These are phyloP conservation scores for Halcyon senegalensis DNA, from an alignment of 2,113 vertebrate genomes.

Conservation along the genomic window DNA sequence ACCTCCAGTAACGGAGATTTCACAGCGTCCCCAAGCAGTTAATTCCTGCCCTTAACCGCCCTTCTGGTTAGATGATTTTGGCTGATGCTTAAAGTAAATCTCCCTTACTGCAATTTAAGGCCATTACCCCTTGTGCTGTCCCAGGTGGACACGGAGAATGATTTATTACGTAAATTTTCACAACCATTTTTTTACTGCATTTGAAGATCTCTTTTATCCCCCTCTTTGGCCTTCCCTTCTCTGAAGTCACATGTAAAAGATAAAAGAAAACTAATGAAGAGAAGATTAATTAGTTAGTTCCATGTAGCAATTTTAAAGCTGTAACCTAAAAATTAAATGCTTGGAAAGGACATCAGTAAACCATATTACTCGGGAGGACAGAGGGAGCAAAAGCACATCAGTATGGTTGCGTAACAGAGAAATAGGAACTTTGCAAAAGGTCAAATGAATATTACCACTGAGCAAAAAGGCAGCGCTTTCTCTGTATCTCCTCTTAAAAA, in stretches of 20 bases:
- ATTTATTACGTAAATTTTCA: neutral
- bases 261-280: constrained; percentile 51
- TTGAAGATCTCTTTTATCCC: constrained; percentile 16
- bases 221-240: neutral
- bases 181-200: neutral
- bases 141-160: neutral
- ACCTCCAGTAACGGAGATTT: neutral
- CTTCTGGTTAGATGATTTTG: constrained; percentile 10
- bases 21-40: neutral
- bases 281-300: constrained; percentile 51
- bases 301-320: constrained; percentile 20
- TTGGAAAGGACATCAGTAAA: constrained; percentile 55
- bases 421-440: constrained; percentile 42
- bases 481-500: neutral
- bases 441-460: constrained; percentile 12
- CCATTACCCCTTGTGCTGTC: neutral
- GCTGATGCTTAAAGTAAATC: constrained; percentile 43
- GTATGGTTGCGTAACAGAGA: neutral
- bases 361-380: constrained; percentile 46
- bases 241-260: constrained; percentile 31
- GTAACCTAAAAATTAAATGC: constrained; percentile 57
- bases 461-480: neutral
- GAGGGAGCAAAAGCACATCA: constrained; percentile 7
- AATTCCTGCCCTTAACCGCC: neutral
- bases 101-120: constrained; percentile 19